Conservation (phyloP, 2,888 invertebrate species). For the Aspidiotus rigidus region DNA sequence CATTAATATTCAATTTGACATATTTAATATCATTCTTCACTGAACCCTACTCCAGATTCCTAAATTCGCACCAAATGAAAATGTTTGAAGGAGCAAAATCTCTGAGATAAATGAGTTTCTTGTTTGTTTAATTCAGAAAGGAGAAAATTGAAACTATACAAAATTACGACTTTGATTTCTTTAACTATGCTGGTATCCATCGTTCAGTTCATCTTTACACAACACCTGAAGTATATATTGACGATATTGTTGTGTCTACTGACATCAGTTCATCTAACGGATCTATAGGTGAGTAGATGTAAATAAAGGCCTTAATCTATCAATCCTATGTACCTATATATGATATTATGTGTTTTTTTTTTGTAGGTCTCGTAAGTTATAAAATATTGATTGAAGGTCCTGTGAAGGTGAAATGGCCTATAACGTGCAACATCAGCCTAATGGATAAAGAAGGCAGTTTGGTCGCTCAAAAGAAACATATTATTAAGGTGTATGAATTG, state of each 20-base stretch:
- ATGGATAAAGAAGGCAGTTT: slow-evolving; percentile 51
- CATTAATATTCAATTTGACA: no score
- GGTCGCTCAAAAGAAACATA: slow-evolving; percentile 44
- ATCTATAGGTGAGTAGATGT: slow-evolving; percentile 41
- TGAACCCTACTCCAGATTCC: no score
- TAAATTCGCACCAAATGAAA: no score
- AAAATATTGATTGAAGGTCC: slow-evolving; percentile 48
- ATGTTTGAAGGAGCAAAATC: no score
- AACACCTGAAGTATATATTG: slow-evolving; percentile 70
- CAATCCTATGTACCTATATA: neutral
- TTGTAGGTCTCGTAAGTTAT: slow-evolving; percentile 50
- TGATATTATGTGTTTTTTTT: slow-evolving; percentile 9
- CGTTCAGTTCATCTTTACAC: slow-evolving; percentile 82
- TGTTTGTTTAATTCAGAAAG: no score
- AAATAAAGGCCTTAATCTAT: neutral
- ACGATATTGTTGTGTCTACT: slow-evolving; percentile 74
- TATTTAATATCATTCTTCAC: no score
- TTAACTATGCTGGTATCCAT: slow-evolving; percentile 96
- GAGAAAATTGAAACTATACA: slow-evolving; percentile 50
- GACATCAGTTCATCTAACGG: slow-evolving; percentile 45
- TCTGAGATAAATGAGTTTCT: no score
- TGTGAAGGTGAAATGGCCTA: slow-evolving; percentile 37
- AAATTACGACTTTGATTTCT: slow-evolving; percentile 86
- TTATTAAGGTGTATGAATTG: slow-evolving; percentile 46
- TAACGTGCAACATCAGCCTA: slow-evolving; percentile 43